A percentile compares a stretch with the other conserved stretches of the same genome.
These are phyloP conservation scores for Stictonetta naevosa DNA, from an alignment of 2,113 vertebrate species.

Conservation along the genomic window DNA sequence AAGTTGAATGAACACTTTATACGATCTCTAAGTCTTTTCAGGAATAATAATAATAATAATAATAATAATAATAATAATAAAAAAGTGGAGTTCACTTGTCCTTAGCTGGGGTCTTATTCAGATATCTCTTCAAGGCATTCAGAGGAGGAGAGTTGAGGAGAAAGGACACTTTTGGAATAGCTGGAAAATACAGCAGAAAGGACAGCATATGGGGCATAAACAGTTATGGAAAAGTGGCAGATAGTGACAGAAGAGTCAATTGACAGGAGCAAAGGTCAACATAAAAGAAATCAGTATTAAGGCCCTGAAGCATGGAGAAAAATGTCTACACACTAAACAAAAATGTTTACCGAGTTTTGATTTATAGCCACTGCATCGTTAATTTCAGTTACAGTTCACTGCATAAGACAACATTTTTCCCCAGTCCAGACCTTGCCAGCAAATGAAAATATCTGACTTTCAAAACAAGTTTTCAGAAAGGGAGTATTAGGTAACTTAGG, in stretches of 20 bases:
- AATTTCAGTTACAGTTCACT: not conserved
- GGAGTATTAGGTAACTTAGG: not conserved
- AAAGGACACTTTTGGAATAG: not conserved
- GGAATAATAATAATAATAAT: not conserved
- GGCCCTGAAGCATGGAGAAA: not conserved
- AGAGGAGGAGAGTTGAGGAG: not conserved
- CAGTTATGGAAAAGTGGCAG: not conserved
- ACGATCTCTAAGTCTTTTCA: not conserved
- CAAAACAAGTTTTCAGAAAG: constrained; percentile 3
- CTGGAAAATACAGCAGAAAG: not conserved
- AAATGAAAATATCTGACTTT: constrained; percentile 42
- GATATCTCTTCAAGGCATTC: not conserved
- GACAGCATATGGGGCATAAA: not conserved
- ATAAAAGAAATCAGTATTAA: constrained; percentile 39
- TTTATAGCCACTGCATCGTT: not conserved
- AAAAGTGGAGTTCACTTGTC: not conserved
- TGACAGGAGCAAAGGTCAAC: not conserved
- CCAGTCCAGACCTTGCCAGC: not conserved
- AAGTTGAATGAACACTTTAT: not conserved
- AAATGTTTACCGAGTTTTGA: constrained; percentile 26
- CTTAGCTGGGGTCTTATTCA: not conserved
- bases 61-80: not conserved
- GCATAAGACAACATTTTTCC: not conserved
- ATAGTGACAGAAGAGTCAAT: not conserved
- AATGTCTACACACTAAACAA: not conserved